Conservation (phyloP, 2,113 vertebrate species). For the Psettodes erumei region DNA sequence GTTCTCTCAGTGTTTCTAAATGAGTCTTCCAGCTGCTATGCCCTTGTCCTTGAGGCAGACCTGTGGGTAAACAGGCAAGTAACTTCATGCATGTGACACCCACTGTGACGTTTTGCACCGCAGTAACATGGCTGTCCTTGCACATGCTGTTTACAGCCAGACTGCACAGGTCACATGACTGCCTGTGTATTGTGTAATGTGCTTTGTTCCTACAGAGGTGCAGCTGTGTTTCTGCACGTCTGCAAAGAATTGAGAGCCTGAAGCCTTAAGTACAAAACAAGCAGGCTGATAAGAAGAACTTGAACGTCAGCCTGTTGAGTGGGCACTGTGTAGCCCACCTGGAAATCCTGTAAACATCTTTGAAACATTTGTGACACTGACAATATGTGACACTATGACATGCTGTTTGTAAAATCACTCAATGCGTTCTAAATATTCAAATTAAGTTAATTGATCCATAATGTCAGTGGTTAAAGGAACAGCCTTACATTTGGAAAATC, state of each 20-base stretch:
- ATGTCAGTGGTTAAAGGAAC: too few relatives aligned
- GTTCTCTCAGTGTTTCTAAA: neutral
- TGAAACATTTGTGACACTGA: too few relatives aligned
- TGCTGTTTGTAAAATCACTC: too few relatives aligned
- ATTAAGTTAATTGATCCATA: too few relatives aligned
- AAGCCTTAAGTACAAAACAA: neutral
- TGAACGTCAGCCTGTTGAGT: neutral
- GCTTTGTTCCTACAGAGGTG: neutral
- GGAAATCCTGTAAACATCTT: too few relatives aligned
- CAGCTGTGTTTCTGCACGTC: neutral
- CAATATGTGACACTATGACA: too few relatives aligned
- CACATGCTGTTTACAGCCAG: neutral
- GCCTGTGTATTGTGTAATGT: conserved; percentile 22
- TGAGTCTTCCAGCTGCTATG: neutral
- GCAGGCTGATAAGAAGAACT: neutral
- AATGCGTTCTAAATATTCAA: too few relatives aligned
- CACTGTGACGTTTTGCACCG: neutral
- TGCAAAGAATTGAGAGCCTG: neutral
- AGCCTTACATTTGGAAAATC: too few relatives aligned
- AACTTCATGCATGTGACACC: neutral
- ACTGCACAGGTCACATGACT: conserved; percentile 4
- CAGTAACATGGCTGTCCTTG: neutral
- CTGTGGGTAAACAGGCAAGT: conserved; percentile 16
- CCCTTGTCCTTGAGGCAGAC: conserved; percentile 10
- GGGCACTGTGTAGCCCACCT: too few relatives aligned